A percentile compares a stretch with the other conserved stretches of the same genome.
Conservation (phyloP, 2,888 invertebrate genomes). For the Diabrotica balteata region DNA sequence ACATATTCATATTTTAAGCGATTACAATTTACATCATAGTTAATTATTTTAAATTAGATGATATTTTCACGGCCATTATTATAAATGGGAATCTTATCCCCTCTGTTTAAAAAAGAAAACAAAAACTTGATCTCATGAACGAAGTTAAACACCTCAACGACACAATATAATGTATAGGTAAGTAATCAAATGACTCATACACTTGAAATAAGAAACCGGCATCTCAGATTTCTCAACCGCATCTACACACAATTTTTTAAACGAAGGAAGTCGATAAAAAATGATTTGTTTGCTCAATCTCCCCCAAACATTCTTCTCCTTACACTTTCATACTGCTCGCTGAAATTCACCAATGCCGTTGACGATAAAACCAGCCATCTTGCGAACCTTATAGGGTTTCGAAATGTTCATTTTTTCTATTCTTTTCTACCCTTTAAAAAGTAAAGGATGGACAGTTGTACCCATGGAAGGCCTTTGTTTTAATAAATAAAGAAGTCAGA, state of each 20-base stretch:
- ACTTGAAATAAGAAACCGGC: constrained; percentile 15
- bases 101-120: constrained; percentile 2
- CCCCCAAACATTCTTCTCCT: constrained; percentile 19
- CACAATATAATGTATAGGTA: constrained; percentile 14
- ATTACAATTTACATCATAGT: no score
- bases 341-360: constrained; percentile 16
- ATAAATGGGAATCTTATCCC: not conserved
- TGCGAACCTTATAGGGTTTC: constrained; percentile 21
- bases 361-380: constrained; percentile 17
- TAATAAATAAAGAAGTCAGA: constrained; percentile 28
- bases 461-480: constrained; percentile 24
- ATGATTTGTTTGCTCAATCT: constrained; percentile 22
- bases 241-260: constrained; percentile 22
- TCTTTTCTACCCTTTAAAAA: constrained; percentile 9
- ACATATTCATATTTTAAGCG: no score
- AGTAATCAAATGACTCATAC: constrained; percentile 23
- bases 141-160: constrained; percentile 18
- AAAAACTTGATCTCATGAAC: constrained; percentile 8
- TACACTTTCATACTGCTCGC: constrained; percentile 8
- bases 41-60: no score
- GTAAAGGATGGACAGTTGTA: constrained; percentile 23
- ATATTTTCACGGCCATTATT: no score
- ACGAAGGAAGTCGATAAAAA: constrained; percentile 19
- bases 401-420: constrained; percentile 15
- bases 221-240: constrained; percentile 18